Evolutionary conservation across 2,888 invertebrate genomes (phyloP), one percentile per base, ranked within the genome.

Genomic region (Tanypteryx hageni): DNA sequence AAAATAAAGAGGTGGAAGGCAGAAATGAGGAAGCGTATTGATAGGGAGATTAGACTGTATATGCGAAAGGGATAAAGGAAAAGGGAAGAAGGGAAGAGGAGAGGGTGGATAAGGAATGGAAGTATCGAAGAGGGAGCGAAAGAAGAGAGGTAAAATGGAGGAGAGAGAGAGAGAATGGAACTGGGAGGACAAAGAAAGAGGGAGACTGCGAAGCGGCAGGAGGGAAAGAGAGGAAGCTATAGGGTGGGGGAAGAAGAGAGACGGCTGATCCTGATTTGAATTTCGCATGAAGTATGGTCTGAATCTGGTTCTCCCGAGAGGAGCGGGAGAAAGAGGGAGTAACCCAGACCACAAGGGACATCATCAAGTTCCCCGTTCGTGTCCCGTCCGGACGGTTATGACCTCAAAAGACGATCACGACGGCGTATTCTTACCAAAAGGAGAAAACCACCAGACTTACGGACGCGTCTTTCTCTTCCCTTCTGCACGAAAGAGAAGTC

Each of bases 321-420:
- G 44, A 76, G 13, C 76, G 22, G 22, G 68, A 18, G 9, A 14
- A 76, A 27, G 27, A 76, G 27, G 10, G 76, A 27, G 22, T 76
- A 76, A 76, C 76, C 76, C 76, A 27, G 76, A 76, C 76, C 22
- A 27, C 44, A 56, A 56, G 56, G 83, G 11, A 31, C 14, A 44
- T 44, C 83, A 83, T 83, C 83, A 83, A 83, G 83, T 83, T 83
- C 57, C 44, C 76, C 31, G 83, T 56, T 57, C 83, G 83, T 83
- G 83, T 83, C 83, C 44, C 56, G 18, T 31, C 83, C 56, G 83
- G 44, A 44, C n/a, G 83, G 83, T 83, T 83, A 83, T 83, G 83
- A 83, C 83, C 83, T 56, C 83, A 83, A 56, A 83, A 83, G 83
- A 83, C 56, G 18, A 83, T 83, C 83, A 83, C 83, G 83, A 83